A percentile compares a stretch with the other conserved stretches of the same genome.
Conservation (phyloP, 2,888 invertebrate genomes). For the Habrosyne pyritoides region DNA sequence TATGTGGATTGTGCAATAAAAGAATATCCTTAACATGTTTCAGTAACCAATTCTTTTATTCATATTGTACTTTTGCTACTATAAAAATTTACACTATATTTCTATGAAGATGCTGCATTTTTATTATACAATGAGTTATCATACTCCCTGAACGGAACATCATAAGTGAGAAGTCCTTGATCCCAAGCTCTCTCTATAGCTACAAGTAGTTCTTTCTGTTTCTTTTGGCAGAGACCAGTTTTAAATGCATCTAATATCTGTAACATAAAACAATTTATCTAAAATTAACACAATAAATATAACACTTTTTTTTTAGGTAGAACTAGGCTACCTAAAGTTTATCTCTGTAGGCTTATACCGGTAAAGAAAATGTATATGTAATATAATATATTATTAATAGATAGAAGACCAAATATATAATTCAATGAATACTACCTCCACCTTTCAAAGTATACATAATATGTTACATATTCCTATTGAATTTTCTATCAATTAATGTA, state of each 20-base stretch:
- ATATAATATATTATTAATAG: not conserved
- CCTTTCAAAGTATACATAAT: no score
- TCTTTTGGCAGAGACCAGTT: conserved; percentile 92
- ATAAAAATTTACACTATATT: conserved; percentile 16
- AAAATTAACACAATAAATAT: conserved; percentile 7
- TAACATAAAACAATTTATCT: conserved; percentile 32
- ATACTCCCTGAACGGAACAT: conserved; percentile 92
- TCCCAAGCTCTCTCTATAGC: conserved; percentile 92
- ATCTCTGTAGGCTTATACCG: no score
- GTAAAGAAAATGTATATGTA: no score
- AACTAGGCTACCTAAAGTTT: no score
- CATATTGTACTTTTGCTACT: conserved; percentile 25
- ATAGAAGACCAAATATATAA: not conserved
- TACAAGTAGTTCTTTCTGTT: conserved; percentile 89
- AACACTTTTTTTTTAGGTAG: no score
- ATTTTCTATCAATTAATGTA: no score
- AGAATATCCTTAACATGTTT: not conserved
- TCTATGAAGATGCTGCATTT: conserved; percentile 28
- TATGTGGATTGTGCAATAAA: conserved; percentile 39
- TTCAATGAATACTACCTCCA: no score
- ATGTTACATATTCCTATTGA: no score
- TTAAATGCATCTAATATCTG: conserved; percentile 85
- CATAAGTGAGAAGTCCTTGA: conserved; percentile 90
- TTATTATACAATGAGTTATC: conserved; percentile 90
- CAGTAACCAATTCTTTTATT: not conserved